Evolutionary conservation across 2,888 invertebrate genomes (phyloP), one percentile per base, ranked within the genome.

Genomic region (Synanthedon vespiformis): DNA sequence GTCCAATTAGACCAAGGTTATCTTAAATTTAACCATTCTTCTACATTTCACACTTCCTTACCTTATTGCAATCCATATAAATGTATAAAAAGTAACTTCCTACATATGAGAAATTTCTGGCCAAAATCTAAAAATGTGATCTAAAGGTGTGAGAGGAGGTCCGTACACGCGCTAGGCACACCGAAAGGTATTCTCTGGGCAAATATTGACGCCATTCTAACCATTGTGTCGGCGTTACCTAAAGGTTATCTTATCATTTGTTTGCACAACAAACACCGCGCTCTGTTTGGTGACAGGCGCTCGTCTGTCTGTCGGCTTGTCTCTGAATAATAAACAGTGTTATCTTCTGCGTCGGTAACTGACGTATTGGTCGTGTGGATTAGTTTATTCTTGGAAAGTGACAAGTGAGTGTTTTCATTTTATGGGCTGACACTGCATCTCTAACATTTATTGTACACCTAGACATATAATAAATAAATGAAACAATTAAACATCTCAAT

Each of bases 221-320:
- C 74, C 77, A 85, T 86, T 86, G 86, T 85, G 86, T 77, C 85
- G 86, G 85, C 82, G 68, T 73, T 65, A 72, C 71, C 75, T 72
- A 85, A 84, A 83, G 80, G 78, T 78, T 80, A 83, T 82, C 86
- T 87, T 86, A 87, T 87, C 86, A 81, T 68, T 63, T 84, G 74
- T 86, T 85, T 85, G 82, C 72, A 68, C 70, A 34, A 58, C 77
- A 83, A 80, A 85, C 77, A 83, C 63, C 56, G 57, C 66, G 62
- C 61, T 27, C 12, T 80, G 74, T 81, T 81, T 81, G 77, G 74
- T 72, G 81, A 80, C 77, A 76, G 82, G 83, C 85, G 81, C 84
- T 77, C 69, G 77, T 63, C 68, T 77, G 86, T 84, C 85, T 85
- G 78, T 79, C 73, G 74, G 80, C 77, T 70, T 79, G 79, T 73